These are phyloP conservation scores for Cryptus viduatorius DNA, from an alignment of 2,888 invertebrate species.

Conservation along the genomic window DNA sequence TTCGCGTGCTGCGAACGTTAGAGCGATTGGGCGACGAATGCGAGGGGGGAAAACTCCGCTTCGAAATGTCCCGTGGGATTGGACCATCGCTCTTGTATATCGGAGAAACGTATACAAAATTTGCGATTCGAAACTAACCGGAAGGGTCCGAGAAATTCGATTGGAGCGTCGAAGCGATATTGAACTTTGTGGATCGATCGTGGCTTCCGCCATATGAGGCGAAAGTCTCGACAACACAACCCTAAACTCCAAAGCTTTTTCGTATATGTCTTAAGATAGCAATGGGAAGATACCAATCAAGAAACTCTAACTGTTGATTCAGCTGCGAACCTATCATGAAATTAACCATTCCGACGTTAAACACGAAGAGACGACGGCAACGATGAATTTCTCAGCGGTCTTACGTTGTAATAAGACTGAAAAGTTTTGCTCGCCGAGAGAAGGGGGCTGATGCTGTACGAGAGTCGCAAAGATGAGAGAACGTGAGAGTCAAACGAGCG, in stretches of 20 bases:
- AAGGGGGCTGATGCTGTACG: not conserved
- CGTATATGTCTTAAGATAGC: too few relatives aligned
- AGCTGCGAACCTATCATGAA: not conserved
- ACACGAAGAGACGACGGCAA: not conserved
- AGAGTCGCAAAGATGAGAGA: not conserved
- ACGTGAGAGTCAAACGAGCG: not conserved
- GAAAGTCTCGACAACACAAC: not conserved
- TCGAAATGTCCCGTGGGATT: slow-evolving; percentile 61
- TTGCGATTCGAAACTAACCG: slow-evolving; percentile 42
- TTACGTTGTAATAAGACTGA: not conserved
- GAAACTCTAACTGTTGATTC: slow-evolving; percentile 11
- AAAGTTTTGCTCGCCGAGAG: not conserved
- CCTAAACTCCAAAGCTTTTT: not conserved
- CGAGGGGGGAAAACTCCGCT: slow-evolving; percentile 37
- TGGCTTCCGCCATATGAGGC: not conserved
- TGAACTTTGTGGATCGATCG: not conserved
- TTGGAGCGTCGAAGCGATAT: slow-evolving; percentile 6
- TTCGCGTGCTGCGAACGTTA: slow-evolving; percentile 69
- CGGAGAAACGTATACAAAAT: slow-evolving; percentile 56
- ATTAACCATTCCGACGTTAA: slow-evolving; percentile 17
- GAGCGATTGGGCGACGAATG: slow-evolving; percentile 64
- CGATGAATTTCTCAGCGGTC: slow-evolving; percentile 1
- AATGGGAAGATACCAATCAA: not conserved
- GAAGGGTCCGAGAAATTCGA: not conserved
- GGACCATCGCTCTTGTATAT: slow-evolving; percentile 17